Evolutionary conservation across 2,113 vertebrate genomes (phyloP).

Genomic region (Nesospiza acunhae): DNA sequence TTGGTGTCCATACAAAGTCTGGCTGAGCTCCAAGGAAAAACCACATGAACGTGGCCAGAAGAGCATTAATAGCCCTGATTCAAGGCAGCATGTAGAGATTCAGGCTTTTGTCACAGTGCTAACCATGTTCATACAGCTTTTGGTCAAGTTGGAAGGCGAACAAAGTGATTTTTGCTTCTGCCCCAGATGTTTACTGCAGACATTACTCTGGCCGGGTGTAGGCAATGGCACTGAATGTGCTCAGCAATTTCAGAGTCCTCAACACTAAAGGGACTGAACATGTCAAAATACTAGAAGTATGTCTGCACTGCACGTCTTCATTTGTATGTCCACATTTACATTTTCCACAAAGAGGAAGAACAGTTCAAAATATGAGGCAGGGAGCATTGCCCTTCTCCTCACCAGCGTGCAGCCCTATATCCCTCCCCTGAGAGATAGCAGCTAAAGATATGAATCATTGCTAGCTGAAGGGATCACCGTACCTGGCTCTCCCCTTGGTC

Average conservation of each 20-base stretch:
- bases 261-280: background rate
- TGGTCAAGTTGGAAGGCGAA: constrained; percentile 7
- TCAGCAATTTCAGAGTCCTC: background rate
- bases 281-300: background rate
- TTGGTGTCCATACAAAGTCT: background rate
- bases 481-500: background rate
- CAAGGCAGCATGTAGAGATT: background rate
- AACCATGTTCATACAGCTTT: background rate
- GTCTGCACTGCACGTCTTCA: background rate
- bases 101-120: constrained; percentile 52
- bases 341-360: background rate
- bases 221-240: background rate
- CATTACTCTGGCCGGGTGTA: background rate
- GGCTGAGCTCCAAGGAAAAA: background rate
- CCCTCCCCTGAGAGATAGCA: constrained; percentile 32
- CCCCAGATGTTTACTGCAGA: background rate
- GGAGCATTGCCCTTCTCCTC: background rate
- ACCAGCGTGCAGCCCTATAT: background rate
- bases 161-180: background rate
- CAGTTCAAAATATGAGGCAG: background rate
- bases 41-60: background rate
- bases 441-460: background rate
- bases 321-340: background rate
- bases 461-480: background rate
- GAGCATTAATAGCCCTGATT: background rate